phyloP scores from a whole-genome alignment of 1,140 invertebrate species.

The Drosophila pseudoobscura region DNA sequence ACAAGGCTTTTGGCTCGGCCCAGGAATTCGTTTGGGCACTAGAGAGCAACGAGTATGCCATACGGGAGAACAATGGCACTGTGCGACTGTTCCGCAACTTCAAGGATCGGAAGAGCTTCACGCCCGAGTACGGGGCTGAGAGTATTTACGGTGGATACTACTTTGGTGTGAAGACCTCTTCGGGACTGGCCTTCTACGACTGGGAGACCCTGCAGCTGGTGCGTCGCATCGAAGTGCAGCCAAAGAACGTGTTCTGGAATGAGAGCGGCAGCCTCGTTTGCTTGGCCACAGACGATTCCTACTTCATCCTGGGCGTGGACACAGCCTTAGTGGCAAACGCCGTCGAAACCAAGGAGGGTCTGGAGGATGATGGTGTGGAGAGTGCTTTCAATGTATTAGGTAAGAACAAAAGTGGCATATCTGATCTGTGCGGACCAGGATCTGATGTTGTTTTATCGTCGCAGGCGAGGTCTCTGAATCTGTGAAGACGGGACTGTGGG shows the following conservation, averaged over 20 bases:
- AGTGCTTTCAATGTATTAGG: slow-evolving; percentile 95
- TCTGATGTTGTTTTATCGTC: slow-evolving; percentile 39
- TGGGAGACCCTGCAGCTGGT: slow-evolving; percentile 97
- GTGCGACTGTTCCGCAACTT: slow-evolving; percentile 99
- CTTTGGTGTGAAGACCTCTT: slow-evolving; percentile 96
- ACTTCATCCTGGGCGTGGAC: slow-evolving; percentile 97
- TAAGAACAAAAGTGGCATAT: slow-evolving; percentile 20
- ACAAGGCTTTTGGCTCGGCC: slow-evolving; percentile 99
- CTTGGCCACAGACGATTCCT: slow-evolving; percentile 97
- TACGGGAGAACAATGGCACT: slow-evolving; percentile 94
- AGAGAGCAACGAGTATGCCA: slow-evolving; percentile 97
- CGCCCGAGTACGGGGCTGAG: slow-evolving; percentile 97
- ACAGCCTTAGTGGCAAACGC: slow-evolving; percentile 90
- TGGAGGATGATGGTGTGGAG: slow-evolving; percentile 97
- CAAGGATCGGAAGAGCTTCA: slow-evolving; percentile 97
- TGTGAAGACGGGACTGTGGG: slow-evolving; percentile 98
- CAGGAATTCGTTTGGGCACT: slow-evolving; percentile 99
- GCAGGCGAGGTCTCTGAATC: slow-evolving; percentile 92
- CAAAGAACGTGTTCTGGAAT: slow-evolving; percentile 96
- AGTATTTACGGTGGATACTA: slow-evolving; percentile 98
- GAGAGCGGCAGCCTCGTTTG: slow-evolving; percentile 97
- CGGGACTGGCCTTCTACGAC: slow-evolving; percentile 97
- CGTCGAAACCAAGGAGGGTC: slow-evolving; percentile 88
- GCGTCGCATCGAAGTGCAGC: slow-evolving; percentile 86
- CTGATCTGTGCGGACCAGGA: not conserved